Evolutionary conservation across 2,888 invertebrate genomes (phyloP), one percentile per base, ranked within the genome.

Genomic region (Cerceris ruficornis): DNA sequence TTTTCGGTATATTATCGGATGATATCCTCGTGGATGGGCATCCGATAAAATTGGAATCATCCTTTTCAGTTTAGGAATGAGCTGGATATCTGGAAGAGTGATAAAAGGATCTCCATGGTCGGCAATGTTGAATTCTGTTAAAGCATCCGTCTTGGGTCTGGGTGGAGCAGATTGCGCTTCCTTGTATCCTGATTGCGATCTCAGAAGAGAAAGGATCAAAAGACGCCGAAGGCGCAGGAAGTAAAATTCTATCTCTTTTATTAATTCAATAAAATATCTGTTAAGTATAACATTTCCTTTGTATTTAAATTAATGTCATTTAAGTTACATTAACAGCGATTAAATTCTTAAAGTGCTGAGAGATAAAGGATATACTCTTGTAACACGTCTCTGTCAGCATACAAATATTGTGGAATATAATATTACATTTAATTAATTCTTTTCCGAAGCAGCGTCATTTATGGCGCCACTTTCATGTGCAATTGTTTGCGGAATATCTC

Each of bases 81-180:
- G 96, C 75, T 96, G 96, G 96, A 91, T 95, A 7, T 95, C 95
- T 0, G 95, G 96, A 0, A 92, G 92, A 82, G 83, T 94, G 52
- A 82, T 92, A 15, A 90, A 88, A 70, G 89, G 87, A 75, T 88
- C 92, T 43, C 90, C 92, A 11, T 92, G 93, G 87, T 92, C 93
- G 65, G 92, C 93, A 74, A 94, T 93, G 93, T 87, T 95, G 80
- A 94, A 94, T 75, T 95, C 95, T 55, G 90, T 96, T 75, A 95
- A 95, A 83, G 96, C 96, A 8, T 94, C 95, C 1, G 93, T 95
- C 0, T 91, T 96, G 17, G 96, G 96, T 0, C 92, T 96, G 62
- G 96, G 96, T 9, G 95, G 94, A 66, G 95, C 95, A 0, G 94
- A 95, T 87, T 96, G 96, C 88, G 93, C 94, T 62, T 86, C 90